Base-by-base conservation (phyloP, 2,888 invertebrate genomes). In the Mesoligia furuncula region DNA sequence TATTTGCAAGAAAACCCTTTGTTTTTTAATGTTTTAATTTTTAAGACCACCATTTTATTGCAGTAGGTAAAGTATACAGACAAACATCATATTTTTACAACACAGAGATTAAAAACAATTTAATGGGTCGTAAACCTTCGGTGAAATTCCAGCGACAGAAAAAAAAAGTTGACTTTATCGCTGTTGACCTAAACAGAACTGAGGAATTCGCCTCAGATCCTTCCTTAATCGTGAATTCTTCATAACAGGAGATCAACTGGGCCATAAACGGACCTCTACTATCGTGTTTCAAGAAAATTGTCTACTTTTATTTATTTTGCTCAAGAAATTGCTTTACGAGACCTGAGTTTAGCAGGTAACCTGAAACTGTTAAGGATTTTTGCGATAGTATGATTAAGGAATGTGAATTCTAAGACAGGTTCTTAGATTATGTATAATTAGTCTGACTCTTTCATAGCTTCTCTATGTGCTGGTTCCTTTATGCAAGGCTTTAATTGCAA, bases 161-260 rank as follows among this genome's bases (percentile, higher is more conserved):
- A 79, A 76, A 76, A 77, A 68, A 61, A 13, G 4, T 31, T 20
- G n/a, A 13, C 4, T 80, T 74, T 80, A 75, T 79, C 31, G 87
- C 54, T 45, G 73, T 83, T 81, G 84, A 77, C 81, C 81, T 85
- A 85, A 89, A 77, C 79, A 72, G 71, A 65, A 45, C 73, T 62
- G 57, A 75, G 89, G 90, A 90, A 91, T 92, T 91, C 77, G 82
- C 74, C 42, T 79, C 83, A 85, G 86, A 90, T 91, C 91, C 90
- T 91, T 90, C 90, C 90, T 91, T 76, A 79, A 85, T 80, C 85
- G 74, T 79, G 81, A 77, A 82, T 82, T 85, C 75, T 70, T 88
- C 72, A 74, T 85, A 84, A 81, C 77, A 27, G 54, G 67, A 81
- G 11, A 79, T 83, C 74, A 85, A 77, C 79, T 77, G 73, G 72